Evolutionary conservation across 2,888 invertebrate genomes (phyloP), one percentile per base, ranked within the genome.

Genomic region (Myopa tessellatipennis): DNA sequence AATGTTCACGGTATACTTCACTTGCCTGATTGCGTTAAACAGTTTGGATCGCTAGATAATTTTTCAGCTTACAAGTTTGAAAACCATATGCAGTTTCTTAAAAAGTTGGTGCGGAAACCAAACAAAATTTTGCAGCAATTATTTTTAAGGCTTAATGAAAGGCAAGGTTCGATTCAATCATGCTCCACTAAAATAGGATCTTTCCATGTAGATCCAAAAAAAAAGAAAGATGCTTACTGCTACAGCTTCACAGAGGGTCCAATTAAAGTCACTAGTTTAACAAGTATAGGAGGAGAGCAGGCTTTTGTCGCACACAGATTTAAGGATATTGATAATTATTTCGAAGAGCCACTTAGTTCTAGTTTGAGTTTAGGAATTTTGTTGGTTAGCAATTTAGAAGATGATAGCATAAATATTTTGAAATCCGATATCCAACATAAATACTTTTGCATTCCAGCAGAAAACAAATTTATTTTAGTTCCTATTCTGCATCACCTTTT

Each of bases 261-360:
- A 36, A 45, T 74, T 34, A 67, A 58, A 38, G 55, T 52, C 12
- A 55, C 34, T 4, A 14, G 6, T 36, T 26, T 36, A 12, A 38
- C 12, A 38, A 34, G 4, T 4, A 52, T 68, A 70, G 55, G 14
- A 58, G 74, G 72, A 7, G 5, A 75, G n/a, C 63, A 73, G 2
- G 26, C 68, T 58, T 70, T 75, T n/a, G 34, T 74, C 26, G 74
- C 55, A 71, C 71, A 75, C 72, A 65, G 73, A 52, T 77, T 77
- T 79, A 38, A 69, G 55, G n/a, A 77, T 45, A 61, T 34, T 18
- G 58, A 76, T 40, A 76, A 77, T 73, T 77, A 70, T 77, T 77
- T 77, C 65, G 61, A 73, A 63, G 77, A 77, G 45, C 79, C 79
- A n/a, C 55, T 79, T 55, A 68, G 75, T 72, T 77, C 79, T 10